phyloP scores from a whole-genome alignment of 1,140 invertebrate genomes.

The Tigriopus japonicus region DNA sequence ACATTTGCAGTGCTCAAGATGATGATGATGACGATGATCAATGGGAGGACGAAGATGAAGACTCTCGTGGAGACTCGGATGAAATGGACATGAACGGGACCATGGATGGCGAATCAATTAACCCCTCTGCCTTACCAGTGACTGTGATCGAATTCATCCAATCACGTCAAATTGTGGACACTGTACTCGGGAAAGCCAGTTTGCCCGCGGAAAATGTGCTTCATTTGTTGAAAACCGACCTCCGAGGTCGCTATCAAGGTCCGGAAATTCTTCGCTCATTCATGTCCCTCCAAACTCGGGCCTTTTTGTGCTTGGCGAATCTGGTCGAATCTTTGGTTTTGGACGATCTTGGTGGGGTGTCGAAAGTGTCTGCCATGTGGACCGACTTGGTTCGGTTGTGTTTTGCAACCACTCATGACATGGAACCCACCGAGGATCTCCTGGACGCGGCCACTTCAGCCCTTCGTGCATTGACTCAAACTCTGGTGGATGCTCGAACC shows the following conservation, averaged over 20 bases:
- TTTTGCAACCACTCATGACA: background rate
- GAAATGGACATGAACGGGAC: background rate
- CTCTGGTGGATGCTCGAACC: background rate
- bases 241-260: background rate
- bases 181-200: background rate
- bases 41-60: background rate
- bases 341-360: background rate
- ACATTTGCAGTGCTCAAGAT: background rate
- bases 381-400: background rate
- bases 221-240: background rate
- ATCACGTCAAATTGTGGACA: background rate
- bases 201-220: background rate
- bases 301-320: slow-evolving; percentile 4
- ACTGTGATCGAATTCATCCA: background rate
- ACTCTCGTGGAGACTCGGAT: background rate
- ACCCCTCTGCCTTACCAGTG: background rate
- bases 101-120: background rate
- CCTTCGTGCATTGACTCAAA: background rate
- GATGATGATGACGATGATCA: background rate
- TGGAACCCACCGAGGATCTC: background rate
- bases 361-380: background rate
- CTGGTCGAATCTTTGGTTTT: background rate
- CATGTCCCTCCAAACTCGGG: background rate
- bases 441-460: slow-evolving; percentile 1
- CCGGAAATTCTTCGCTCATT: background rate